These are phyloP conservation scores for Ageneiosus marmoratus DNA, from an alignment of 2,113 vertebrate genomes.

Conservation along the genomic window DNA sequence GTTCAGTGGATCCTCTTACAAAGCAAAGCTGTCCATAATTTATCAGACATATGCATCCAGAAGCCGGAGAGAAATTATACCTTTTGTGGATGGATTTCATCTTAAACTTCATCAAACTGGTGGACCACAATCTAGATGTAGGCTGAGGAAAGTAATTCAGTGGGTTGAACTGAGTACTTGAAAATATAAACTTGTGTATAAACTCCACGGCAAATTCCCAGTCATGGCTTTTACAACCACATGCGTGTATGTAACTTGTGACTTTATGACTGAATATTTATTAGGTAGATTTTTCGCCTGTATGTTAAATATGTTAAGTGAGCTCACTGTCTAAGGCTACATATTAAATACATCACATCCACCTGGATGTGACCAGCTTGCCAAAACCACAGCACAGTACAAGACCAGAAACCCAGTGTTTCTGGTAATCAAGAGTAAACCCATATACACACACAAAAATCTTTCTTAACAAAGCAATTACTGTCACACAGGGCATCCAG, in stretches of 20 bases:
- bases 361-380: neutral
- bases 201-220: neutral
- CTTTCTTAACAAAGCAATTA: neutral
- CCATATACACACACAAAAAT: neutral
- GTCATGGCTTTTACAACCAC: neutral
- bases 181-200: too few species aligned
- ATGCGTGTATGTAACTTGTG: neutral
- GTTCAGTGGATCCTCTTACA: neutral
- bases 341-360: too few species aligned
- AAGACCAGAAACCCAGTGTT: neutral
- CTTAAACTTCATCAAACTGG: neutral
- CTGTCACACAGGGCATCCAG: neutral
- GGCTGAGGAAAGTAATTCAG: neutral
- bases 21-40: neutral
- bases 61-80: neutral
- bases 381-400: neutral
- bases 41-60: too few species aligned
- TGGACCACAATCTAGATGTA: neutral
- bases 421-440: neutral
- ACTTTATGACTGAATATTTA: neutral
- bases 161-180: neutral
- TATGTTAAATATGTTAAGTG: neutral
- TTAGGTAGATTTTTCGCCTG: neutral
- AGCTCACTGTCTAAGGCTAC: neutral
- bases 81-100: neutral